phyloP scores from a whole-genome alignment of 2,888 invertebrate genomes.

The Carpatolechia fugitivella region DNA sequence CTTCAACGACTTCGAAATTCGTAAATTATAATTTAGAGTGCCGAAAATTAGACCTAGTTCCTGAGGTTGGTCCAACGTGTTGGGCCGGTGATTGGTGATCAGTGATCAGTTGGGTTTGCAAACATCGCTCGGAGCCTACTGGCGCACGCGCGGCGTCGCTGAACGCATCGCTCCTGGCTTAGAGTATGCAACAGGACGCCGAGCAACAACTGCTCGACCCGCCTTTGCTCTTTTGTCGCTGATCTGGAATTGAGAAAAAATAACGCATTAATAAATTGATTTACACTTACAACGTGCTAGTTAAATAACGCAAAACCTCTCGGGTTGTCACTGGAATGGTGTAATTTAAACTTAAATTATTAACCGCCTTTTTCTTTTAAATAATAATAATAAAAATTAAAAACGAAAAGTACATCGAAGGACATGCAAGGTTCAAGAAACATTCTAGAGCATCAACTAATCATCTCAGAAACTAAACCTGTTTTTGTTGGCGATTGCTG shows the following conservation, averaged over 20 bases:
- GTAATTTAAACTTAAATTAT: too few species aligned
- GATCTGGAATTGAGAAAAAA: slow-evolving; percentile 83
- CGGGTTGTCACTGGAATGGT: too few species aligned
- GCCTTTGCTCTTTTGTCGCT: slow-evolving; percentile 97
- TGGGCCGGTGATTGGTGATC: slow-evolving; percentile 9
- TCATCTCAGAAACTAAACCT: too few species aligned
- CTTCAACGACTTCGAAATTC: slow-evolving; percentile 24
- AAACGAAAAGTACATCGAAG: too few species aligned
- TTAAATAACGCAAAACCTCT: too few species aligned
- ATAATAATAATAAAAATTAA: too few species aligned
- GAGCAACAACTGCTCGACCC: slow-evolving; percentile 97
- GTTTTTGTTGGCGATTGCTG: too few species aligned
- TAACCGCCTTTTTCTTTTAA: too few species aligned
- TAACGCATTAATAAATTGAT: background rate
- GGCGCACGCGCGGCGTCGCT: slow-evolving; percentile 22
- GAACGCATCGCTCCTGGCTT: slow-evolving; percentile 78
- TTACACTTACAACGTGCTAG: too few species aligned
- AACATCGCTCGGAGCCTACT: slow-evolving; percentile 40
- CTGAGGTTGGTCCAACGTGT: slow-evolving; percentile 24
- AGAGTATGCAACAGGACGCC: slow-evolving; percentile 95
- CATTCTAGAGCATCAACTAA: too few species aligned
- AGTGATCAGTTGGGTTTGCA: slow-evolving; percentile 36
- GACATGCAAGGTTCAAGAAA: too few species aligned
- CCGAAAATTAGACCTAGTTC: background rate
- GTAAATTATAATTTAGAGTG: slow-evolving; percentile 30